These are phyloP conservation scores for Galerucella pusilla DNA, from an alignment of 2,888 invertebrate species.

Conservation along the genomic window DNA sequence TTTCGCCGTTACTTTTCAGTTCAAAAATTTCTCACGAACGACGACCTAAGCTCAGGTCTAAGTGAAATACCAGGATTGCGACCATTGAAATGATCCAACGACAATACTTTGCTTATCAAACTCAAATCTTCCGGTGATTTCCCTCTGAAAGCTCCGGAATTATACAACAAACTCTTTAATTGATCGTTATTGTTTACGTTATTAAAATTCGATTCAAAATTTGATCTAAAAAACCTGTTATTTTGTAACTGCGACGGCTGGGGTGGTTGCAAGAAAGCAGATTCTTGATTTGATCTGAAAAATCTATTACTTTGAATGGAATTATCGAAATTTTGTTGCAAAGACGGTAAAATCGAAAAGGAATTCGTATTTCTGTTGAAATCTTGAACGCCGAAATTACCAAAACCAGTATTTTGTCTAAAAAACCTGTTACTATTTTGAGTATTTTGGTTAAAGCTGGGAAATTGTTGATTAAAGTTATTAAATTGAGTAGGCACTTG, in stretches of 20 bases:
- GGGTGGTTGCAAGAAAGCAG: constrained; percentile 31
- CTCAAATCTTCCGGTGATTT: constrained; percentile 78
- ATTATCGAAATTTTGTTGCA: constrained; percentile 38
- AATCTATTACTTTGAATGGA: constrained; percentile 41
- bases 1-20: not conserved
- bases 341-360: constrained; percentile 48
- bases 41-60: constrained; percentile 24
- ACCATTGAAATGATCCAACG: constrained; percentile 72
- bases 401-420: constrained; percentile 59
- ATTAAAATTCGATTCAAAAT: constrained; percentile 23
- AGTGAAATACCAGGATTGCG: constrained; percentile 24
- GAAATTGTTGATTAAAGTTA: constrained; percentile 32
- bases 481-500: constrained; percentile 40
- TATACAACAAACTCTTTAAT: constrained; percentile 73
- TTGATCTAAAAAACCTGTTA: constrained; percentile 51
- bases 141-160: constrained; percentile 72
- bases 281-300: constrained; percentile 47
- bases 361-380: constrained; percentile 29
- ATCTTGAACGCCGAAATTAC: constrained; percentile 39
- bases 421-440: constrained; percentile 54
- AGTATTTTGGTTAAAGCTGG: constrained; percentile 38
- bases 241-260: constrained; percentile 10
- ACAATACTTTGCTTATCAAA: constrained; percentile 83
- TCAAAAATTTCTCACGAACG: constrained; percentile 28
- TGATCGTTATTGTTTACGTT: constrained; percentile 62